phyloP scores from a whole-genome alignment of 35 echinoderm and acorn worm species.

The Ophiothrix spiculata region DNA sequence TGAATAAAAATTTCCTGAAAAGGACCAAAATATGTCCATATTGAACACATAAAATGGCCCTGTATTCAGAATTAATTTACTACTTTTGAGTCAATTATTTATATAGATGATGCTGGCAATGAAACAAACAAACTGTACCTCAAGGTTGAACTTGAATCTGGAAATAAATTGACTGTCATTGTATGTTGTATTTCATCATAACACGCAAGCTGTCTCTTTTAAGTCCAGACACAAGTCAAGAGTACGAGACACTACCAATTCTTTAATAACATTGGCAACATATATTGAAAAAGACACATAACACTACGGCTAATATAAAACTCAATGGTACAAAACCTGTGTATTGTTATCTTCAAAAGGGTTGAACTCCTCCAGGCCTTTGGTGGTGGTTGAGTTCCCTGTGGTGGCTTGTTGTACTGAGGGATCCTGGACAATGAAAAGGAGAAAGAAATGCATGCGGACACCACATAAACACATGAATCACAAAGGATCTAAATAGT shows the following conservation, averaged over 20 bases:
- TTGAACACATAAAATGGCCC: too few species aligned
- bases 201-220: not conserved
- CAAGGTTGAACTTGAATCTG: too few species aligned
- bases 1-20: too few species aligned
- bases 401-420: slow-evolving; percentile 94
- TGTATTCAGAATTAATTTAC: too few species aligned
- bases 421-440: slow-evolving; percentile 74
- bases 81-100: too few species aligned
- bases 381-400: slow-evolving; percentile 14
- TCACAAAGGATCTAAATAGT: not conserved
- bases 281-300: too few species aligned
- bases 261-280: too few species aligned
- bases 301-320: not conserved
- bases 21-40: too few species aligned
- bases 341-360: slow-evolving; percentile 95
- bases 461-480: slow-evolving; percentile 22
- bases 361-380: slow-evolving; percentile 92
- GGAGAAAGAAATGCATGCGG: slow-evolving; percentile 2
- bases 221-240: not conserved
- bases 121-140: too few species aligned
- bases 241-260: too few species aligned
- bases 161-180: too few species aligned
- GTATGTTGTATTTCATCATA: not conserved
- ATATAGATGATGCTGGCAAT: too few species aligned
- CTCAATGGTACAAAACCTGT: slow-evolving; percentile 49